Percentiles rank a stretch among this genome's conserved stretches.
These are phyloP conservation scores for Drosophila lutescens DNA, from an alignment of 2,888 invertebrate species.

Conservation along the genomic window DNA sequence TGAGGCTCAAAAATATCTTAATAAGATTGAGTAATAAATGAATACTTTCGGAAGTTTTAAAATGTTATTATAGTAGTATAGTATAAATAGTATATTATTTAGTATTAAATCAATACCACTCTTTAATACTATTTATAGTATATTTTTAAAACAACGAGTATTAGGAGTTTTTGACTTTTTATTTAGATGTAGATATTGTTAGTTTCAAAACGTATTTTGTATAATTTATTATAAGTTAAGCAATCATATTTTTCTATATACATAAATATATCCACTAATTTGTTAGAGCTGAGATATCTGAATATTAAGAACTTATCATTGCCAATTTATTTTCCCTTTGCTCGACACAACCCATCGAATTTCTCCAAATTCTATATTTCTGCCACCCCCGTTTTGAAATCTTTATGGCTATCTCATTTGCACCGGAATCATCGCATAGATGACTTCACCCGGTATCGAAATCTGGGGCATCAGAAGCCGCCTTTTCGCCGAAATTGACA, in stretches of 20 bases:
- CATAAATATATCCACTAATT: not conserved
- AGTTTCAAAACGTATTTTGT: not conserved
- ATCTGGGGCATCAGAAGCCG: conserved; percentile 16
- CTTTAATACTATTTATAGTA: too few species aligned
- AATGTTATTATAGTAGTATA: too few species aligned
- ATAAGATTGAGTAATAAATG: too few species aligned
- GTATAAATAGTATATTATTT: too few species aligned
- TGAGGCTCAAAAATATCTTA: too few species aligned
- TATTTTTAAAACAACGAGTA: too few species aligned
- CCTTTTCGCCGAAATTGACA: conserved; percentile 47
- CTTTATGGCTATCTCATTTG: conserved; percentile 24
- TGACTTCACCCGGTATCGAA: conserved; percentile 18
- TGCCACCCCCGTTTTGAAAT: conserved; percentile 11
- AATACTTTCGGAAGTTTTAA: too few species aligned
- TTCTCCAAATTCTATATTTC: not conserved
- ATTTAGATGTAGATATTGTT: not conserved
- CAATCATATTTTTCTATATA: not conserved
- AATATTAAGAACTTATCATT: not conserved
- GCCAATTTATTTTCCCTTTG: conserved; percentile 9
- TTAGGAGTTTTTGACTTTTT: too few species aligned
- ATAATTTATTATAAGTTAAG: not conserved
- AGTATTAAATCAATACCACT: too few species aligned
- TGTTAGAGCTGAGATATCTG: not conserved
- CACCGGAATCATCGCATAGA: conserved; percentile 15
- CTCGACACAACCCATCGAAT: not conserved